Percentiles rank a stretch among this genome's conserved stretches.
phyloP scores from a whole-genome alignment of 2,113 vertebrate genomes.

The Dryoscopus gambensis region DNA sequence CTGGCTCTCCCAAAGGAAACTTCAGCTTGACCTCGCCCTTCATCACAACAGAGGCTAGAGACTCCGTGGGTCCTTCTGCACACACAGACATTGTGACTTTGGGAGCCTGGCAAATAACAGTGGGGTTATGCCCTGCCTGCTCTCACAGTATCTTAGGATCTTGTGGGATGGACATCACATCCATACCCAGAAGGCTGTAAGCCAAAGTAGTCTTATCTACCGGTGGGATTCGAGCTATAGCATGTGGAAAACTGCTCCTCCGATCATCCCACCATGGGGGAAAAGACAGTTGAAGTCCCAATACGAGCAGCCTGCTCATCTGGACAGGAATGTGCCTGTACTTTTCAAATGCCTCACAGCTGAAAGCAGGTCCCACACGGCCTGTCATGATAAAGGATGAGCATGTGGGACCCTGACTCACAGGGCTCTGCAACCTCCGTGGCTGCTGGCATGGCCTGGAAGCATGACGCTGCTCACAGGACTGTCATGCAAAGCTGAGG shows the following conservation, averaged over 20 bases:
- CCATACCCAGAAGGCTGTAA: not conserved
- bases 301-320: not conserved
- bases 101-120: not conserved
- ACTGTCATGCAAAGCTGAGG: not conserved
- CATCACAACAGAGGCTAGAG: not conserved
- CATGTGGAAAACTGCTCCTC: not conserved
- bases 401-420: not conserved
- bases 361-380: fast-evolving
- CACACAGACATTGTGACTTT: not conserved
- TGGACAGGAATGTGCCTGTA: not conserved
- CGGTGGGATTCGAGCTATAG: fast-evolving
- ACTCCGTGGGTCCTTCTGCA: fast-evolving
- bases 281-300: not conserved
- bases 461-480: fast-evolving
- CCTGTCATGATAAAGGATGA: fast-evolving
- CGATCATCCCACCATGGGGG: not conserved
- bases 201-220: not conserved
- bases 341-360: not conserved
- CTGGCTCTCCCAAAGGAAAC: not conserved
- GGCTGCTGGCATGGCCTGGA: not conserved
- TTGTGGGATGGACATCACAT: not conserved
- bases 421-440: not conserved
- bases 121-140: fast-evolving
- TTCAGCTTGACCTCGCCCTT: not conserved
- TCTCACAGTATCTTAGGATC: not conserved